phyloP scores from a whole-genome alignment of 2,888 invertebrate genomes.

The Torymus texanus region DNA sequence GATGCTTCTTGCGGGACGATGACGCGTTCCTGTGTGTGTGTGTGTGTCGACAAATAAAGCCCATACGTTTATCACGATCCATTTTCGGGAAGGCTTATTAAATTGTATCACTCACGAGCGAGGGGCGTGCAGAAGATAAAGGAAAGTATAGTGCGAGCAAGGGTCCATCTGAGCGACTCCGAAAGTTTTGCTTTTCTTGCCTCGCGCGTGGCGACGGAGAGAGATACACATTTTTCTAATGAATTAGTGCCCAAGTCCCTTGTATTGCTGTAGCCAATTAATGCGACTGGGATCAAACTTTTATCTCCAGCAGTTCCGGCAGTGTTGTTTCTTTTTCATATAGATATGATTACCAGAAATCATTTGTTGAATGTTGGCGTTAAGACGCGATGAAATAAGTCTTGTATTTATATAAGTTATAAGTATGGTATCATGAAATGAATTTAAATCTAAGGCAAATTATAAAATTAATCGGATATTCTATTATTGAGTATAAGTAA shows the following conservation, averaged over 20 bases:
- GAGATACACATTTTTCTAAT: constrained; percentile 43
- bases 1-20: background rate
- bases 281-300: constrained; percentile 20
- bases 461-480: too few relatives aligned
- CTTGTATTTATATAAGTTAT: too few relatives aligned
- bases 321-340: background rate
- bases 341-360: background rate
- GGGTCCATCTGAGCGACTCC: background rate
- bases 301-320: background rate
- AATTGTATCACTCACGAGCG: constrained; percentile 31
- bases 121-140: background rate
- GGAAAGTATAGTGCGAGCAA: background rate
- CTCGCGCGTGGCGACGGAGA: background rate
- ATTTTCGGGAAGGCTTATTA: constrained; percentile 51
- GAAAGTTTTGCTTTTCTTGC: constrained; percentile 13
- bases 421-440: too few relatives aligned
- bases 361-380: too few relatives aligned
- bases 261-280: constrained; percentile 21
- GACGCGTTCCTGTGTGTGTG: too few relatives aligned
- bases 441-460: too few relatives aligned
- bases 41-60: constrained; percentile 32
- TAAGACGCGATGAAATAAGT: too few relatives aligned
- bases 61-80: constrained; percentile 34
- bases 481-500: too few relatives aligned
- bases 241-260: constrained; percentile 13